A percentile compares a stretch with the other conserved stretches of the same genome.
Evolutionary conservation across 1,140 invertebrate genomes (phyloP).

Genomic region (Paraescarpia echinospica): DNA sequence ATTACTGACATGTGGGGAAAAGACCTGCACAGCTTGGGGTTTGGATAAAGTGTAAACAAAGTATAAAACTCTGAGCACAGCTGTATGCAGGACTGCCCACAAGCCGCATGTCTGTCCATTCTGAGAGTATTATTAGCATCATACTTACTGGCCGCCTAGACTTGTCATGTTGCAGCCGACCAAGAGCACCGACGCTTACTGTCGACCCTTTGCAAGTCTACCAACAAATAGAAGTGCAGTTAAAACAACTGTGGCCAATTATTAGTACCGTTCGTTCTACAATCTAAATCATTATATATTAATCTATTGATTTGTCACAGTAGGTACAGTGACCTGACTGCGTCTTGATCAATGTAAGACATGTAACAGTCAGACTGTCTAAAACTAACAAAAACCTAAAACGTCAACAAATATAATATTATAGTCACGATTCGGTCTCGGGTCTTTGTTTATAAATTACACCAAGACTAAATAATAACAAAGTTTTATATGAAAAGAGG

Average conservation of each 20-base stretch:
- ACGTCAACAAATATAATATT: too few species aligned
- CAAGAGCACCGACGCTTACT: neutral
- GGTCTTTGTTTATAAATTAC: neutral
- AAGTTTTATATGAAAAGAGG: neutral
- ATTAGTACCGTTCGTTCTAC: neutral
- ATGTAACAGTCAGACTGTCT: neutral
- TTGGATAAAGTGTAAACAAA: too few species aligned
- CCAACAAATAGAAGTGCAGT: neutral
- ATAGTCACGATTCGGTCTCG: too few species aligned
- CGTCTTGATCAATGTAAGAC: neutral
- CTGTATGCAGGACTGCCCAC: too few species aligned
- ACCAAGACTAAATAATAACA: neutral
- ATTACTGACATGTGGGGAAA: too few species aligned
- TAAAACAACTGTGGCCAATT: neutral
- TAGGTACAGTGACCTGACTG: neutral
- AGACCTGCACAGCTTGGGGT: too few species aligned
- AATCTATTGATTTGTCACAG: neutral
- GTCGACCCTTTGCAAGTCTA: neutral
- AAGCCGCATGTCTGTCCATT: too few species aligned
- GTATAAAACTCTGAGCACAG: too few species aligned
- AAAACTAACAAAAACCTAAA: too few species aligned
- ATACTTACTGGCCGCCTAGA: constrained; percentile 3
- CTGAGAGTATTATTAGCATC: neutral
- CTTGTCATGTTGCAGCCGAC: neutral
- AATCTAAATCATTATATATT: neutral